phyloP scores from a whole-genome alignment of 2,797 vertebrate genomes.

The Pseudomugil tenellus region DNA sequence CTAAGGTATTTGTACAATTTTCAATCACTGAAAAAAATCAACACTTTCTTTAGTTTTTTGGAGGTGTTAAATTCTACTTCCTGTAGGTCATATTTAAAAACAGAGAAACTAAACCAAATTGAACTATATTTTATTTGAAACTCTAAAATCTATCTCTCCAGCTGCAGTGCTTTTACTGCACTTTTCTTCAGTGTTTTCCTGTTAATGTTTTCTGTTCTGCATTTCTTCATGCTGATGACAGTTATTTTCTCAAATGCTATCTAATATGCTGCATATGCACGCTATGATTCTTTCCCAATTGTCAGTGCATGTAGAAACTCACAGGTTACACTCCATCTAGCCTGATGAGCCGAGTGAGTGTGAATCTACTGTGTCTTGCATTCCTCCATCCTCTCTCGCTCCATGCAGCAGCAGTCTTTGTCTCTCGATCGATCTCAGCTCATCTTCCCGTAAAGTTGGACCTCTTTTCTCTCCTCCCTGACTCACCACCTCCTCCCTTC shows the following conservation, averaged over 20 bases:
- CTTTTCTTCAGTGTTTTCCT: background rate
- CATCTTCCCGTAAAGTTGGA: constrained; percentile 78
- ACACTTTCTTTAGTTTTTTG: background rate
- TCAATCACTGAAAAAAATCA: background rate
- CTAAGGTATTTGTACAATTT: background rate
- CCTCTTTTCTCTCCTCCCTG: constrained; percentile 38
- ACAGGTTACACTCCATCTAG: constrained; percentile 34
- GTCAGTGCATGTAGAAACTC: constrained; percentile 14
- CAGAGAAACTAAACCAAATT: background rate
- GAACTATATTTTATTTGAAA: background rate
- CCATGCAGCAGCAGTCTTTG: constrained; percentile 56
- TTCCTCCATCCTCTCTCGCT: constrained; percentile 65
- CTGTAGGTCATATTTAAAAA: background rate
- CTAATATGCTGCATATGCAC: too few relatives aligned
- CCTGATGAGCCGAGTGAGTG: constrained; percentile 58
- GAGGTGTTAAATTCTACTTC: background rate
- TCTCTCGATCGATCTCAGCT: constrained; percentile 74
- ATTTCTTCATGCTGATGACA: background rate
- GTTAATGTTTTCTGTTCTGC: background rate
- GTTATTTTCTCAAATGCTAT: background rate
- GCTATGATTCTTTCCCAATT: constrained; percentile 4
- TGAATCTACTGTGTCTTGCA: constrained; percentile 44
- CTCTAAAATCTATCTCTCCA: background rate
- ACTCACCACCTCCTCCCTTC: constrained; percentile 33
- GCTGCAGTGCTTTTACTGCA: background rate